Evolutionary conservation across 2,797 vertebrate species (phyloP).

Genomic region (Myripristis jacobus): DNA sequence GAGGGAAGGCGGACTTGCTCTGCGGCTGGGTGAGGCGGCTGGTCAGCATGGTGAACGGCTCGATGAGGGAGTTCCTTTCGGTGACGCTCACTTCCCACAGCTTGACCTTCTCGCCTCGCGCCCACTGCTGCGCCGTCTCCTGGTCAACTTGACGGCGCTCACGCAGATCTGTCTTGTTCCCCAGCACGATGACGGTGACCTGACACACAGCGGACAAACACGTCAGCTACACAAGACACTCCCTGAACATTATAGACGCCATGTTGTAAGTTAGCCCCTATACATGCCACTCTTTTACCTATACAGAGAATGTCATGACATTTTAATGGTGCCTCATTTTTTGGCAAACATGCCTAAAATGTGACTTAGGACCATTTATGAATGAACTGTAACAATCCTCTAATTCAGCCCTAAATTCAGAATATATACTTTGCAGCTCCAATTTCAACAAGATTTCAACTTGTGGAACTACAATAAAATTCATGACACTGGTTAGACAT

Average conservation of each 20-base stretch:
- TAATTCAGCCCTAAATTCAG: too few species aligned
- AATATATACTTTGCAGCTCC: too few species aligned
- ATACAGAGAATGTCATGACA: neutral
- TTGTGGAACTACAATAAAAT: too few species aligned
- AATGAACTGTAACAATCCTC: too few species aligned
- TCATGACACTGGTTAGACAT: too few species aligned
- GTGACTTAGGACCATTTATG: too few species aligned
- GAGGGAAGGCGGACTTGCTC: slow-evolving; percentile 94
- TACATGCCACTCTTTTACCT: too few species aligned
- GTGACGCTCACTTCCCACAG: slow-evolving; percentile 96
- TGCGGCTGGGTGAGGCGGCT: slow-evolving; percentile 95
- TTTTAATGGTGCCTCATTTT: neutral
- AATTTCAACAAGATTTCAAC: too few species aligned
- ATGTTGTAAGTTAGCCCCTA: too few species aligned
- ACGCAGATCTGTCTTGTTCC: slow-evolving; percentile 92
- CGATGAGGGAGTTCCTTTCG: slow-evolving; percentile 90
- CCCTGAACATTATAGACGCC: too few species aligned
- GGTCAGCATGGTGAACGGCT: slow-evolving; percentile 93
- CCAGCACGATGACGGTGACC: slow-evolving; percentile 92
- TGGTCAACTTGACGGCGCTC: slow-evolving; percentile 91
- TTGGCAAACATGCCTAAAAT: too few species aligned
- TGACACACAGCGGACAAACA: slow-evolving; percentile 53
- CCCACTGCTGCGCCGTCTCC: slow-evolving; percentile 93
- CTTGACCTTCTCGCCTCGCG: slow-evolving; percentile 91
- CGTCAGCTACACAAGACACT: too few species aligned